Base-by-base conservation (phyloP, 2,888 invertebrate genomes). In the Odontothrips loti region DNA sequence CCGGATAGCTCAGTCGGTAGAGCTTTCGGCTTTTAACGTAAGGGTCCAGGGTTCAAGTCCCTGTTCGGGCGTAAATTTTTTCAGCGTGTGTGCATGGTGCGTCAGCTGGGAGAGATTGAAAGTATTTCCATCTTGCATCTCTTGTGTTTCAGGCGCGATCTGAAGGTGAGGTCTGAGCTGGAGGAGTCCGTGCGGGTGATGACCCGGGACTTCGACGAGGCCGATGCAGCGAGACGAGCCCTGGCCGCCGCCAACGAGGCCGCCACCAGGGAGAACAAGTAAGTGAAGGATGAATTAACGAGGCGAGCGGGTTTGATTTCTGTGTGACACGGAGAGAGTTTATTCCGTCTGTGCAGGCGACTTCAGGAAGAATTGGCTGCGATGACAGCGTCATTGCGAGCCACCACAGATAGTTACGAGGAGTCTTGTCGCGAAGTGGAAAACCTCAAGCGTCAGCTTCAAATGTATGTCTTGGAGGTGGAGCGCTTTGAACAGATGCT, bases 401-500 rank as follows among this genome's bases (percentile, higher is more conserved):
- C 90, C 47, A 88, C 91, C 23, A 91, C 91, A 84, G 91, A 90
- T 84, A 93, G 94, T 86, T 89, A 94, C 84, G 93, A 93, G 81
- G 90, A 91, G 81, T 91, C 92, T 27, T 90, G 90, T 84, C 90
- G 91, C 85, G 94, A 95, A 88, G 92, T 94, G 34, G 92, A 92
- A 81, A 91, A 92, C 84, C 88, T 95, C 83, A 94, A 93, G 86
- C 90, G 91, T 83, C 94, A 95, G 86, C 87, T 95, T 82, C 94
- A 94, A 85, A 93, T 94, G 85, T 95, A 95, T 88, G 94, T 95
- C 9, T 91, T 92, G 84, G 94, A 95, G 89, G 92, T 95, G 23
- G 92, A 93, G 85, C 90, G 93, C 84, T 93, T 93, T 82, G 95
- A 95, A 87, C 94, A 95, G 85, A 87, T 94, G 82, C 89, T 95